phyloP scores from a whole-genome alignment of 2,113 vertebrate species.

The Forbesichthys papilliferus region DNA sequence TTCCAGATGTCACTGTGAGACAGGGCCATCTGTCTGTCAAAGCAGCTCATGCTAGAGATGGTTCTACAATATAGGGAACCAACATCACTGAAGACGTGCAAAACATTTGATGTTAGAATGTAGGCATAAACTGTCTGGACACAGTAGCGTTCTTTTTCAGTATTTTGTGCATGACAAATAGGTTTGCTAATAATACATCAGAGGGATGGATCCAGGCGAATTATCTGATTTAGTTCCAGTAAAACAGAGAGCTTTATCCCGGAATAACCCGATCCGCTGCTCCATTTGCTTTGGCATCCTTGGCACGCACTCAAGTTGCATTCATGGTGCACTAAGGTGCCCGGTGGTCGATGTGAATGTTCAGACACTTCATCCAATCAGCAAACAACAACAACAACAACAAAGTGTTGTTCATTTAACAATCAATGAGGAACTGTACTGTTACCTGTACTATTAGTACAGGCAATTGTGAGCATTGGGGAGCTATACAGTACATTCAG shows the following conservation, averaged over 20 bases:
- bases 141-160: no score
- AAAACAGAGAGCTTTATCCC: not conserved
- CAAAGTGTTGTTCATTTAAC: not conserved
- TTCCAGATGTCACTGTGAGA: no score
- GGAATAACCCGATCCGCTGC: not conserved
- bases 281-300: not conserved
- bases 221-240: slow-evolving; percentile 1
- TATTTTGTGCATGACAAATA: no score
- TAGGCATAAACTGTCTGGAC: no score
- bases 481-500: slow-evolving; percentile 7
- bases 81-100: not conserved
- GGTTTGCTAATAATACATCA: not conserved
- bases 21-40: no score
- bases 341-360: slow-evolving; percentile 9
- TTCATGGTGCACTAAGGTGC: not conserved
- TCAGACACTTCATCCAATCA: slow-evolving; percentile 1
- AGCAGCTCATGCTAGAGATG: no score
- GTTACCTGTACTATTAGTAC: not conserved
- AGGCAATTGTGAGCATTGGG: slow-evolving; percentile 5
- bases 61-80: no score
- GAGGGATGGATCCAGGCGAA: not conserved
- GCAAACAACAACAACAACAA: slow-evolving; percentile 8
- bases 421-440: no score
- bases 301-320: not conserved
- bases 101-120: not conserved